phyloP scores from a whole-genome alignment of 2,888 invertebrate species.

The Macaria notata region DNA sequence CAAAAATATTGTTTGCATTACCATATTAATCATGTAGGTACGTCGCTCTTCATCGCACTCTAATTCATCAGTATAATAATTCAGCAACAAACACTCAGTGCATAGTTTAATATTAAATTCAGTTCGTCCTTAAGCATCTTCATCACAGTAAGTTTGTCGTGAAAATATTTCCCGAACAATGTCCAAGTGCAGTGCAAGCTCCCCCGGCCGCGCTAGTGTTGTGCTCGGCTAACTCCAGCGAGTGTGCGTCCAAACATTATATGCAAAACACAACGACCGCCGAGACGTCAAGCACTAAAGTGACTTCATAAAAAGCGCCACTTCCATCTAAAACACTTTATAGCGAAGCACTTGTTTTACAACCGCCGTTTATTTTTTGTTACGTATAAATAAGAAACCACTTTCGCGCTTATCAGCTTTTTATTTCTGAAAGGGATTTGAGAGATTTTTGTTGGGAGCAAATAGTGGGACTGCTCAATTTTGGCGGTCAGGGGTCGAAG shows the following conservation, averaged over 20 bases:
- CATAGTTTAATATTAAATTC: too few species aligned
- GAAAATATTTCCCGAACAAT: not conserved
- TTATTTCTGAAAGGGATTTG: conserved; percentile 15
- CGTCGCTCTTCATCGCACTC: too few species aligned
- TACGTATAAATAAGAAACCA: conserved; percentile 12
- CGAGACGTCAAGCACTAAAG: conserved; percentile 9
- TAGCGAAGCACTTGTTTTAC: conserved; percentile 11
- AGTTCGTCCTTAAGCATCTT: too few species aligned
- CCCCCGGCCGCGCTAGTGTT: not conserved
- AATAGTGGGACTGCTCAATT: conserved; percentile 28
- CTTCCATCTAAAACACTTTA: conserved; percentile 20
- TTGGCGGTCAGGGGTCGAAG: conserved; percentile 22
- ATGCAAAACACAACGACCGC: conserved; percentile 7
- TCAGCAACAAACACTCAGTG: too few species aligned
- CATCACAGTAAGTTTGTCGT: too few species aligned
- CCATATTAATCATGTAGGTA: too few species aligned
- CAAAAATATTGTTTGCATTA: too few species aligned
- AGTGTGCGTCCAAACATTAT: conserved; percentile 12
- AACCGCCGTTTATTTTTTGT: conserved; percentile 14
- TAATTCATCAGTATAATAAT: too few species aligned
- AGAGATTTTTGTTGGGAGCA: conserved; percentile 31
- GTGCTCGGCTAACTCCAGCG: not conserved
- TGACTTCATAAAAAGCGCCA: conserved; percentile 15
- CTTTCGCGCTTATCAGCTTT: conserved; percentile 12
- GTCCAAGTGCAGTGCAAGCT: not conserved